Evolutionary conservation across 64 coral and sea anemone genomes (phyloP), one percentile per base, ranked within the genome.

Genomic region (Astreopora myriophthalma): DNA sequence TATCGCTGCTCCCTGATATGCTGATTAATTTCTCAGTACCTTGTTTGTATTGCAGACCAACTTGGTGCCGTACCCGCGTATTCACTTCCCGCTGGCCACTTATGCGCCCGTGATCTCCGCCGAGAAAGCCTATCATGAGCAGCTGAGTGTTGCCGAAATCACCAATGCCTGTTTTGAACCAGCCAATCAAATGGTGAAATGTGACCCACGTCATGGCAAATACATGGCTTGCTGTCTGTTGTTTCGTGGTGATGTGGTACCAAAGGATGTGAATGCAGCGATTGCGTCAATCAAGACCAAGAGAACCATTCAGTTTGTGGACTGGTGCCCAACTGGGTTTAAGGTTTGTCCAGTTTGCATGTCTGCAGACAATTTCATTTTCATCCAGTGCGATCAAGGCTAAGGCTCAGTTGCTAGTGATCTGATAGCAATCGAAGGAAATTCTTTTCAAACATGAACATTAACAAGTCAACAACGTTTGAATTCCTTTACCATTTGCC

Each of bases 261-360:
- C 75, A 1, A 78, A 78, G 42, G 75, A 78, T 78, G 75, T 78
- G 75, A 78, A 78, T 78, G 75, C 75, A 55, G 75, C 75, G 6
- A 78, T 78, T 52, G 75, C 75, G 6, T 31, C 75, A 55, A 78
- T 78, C 75, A 78, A 78, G 75, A 78, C 75, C 42, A 78, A 78
- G 75, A 49, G 75, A 52, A 78, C 75, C 75, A 78, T 78, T 78
- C 75, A 78, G 44, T 78, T 78, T 78, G 75, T 78, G 5, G 75
- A 78, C 75, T 78, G 75, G 75, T 78, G 75, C 14, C 75, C 75
- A 11, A 78, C 75, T 78, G 75, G 75, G 11, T 78, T 78, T 14
- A 78, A 78, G 75, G 75, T 78, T 48, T 2, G 74, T 48, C 4
- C 3, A 23, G 62, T 3, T 27, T 28, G 2, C 22, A 26, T 4